Evolutionary conservation across 1,140 invertebrate genomes (phyloP), one percentile per base, ranked within the genome.

Genomic region (Philotrypesis tridentata): DNA sequence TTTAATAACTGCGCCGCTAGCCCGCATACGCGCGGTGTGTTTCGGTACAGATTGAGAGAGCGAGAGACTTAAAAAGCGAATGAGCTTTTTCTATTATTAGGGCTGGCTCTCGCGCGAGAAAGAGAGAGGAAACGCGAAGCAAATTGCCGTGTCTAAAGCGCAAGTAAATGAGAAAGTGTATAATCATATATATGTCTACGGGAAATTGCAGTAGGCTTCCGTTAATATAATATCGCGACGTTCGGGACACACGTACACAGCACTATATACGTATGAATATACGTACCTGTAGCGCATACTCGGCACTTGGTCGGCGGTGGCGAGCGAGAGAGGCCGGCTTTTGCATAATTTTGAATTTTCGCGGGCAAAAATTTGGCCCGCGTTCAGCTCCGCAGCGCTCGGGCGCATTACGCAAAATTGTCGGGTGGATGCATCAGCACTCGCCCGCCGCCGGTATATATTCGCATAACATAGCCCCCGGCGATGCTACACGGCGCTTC

Each of bases 111-210:
- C 27, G 43, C n/a, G n/a, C n/a, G n/a, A n/a, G n/a, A n/a, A n/a
- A n/a, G n/a, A n/a, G n/a, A n/a, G n/a, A n/a, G n/a, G n/a, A n/a
- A n/a, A 2, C 23, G 70, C 61, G 61, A 25, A n/a, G n/a, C 70
- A 74, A 76, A 76, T 76, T 76, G 60, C 60, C 55, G 31, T 61
- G 55, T 76, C 55, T 37, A 63, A 63, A 76, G 40, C 29, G 60
- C 48, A 40, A 76, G 73, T 76, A 76, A 76, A 76, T 76, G 55
- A 76, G 73, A 76, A 76, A 76, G n/a, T 63, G 23, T 68, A 78
- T 78, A 78, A 78, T 78, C 65, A n/a, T n/a, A n/a, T 48, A 67
- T 6, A 17, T 14, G 48, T 12, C 4, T 14, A 68, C 68, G 40
- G 75, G 40, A 78, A 78, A 78, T 78, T 68, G 75, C 75, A 67